Conservation (phyloP, 2,797 vertebrate species). For the Sebastes itinus region DNA sequence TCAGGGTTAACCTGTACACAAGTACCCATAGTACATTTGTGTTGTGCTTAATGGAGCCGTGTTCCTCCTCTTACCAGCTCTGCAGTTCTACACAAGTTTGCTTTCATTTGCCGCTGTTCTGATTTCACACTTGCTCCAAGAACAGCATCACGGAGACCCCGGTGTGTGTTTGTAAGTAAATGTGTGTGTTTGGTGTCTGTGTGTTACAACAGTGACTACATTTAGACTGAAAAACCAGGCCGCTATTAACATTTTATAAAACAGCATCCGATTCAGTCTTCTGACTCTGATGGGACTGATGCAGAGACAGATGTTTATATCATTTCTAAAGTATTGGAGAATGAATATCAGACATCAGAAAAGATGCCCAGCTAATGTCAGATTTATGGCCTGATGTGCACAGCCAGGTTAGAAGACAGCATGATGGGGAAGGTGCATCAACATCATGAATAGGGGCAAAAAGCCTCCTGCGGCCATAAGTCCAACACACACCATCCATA, state of each 20-base stretch:
- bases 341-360: background rate
- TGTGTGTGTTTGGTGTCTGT: background rate
- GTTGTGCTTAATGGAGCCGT: slow-evolving; percentile 36
- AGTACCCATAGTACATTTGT: slow-evolving; percentile 7
- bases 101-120: slow-evolving; percentile 46
- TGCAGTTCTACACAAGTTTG: slow-evolving; percentile 49
- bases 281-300: background rate
- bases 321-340: background rate
- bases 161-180: background rate
- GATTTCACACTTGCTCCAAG: slow-evolving; percentile 33
- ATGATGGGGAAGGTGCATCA: background rate
- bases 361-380: background rate
- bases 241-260: background rate
- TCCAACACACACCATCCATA: background rate
- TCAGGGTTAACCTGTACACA: slow-evolving; percentile 44
- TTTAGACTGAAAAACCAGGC: background rate
- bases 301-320: background rate
- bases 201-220: background rate
- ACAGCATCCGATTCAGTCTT: background rate
- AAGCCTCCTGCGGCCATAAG: too few species aligned
- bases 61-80: slow-evolving; percentile 31
- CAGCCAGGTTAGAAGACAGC: background rate
- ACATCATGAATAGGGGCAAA: background rate
- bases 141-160: slow-evolving; percentile 7
- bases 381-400: background rate